Conservation (phyloP, 2,113 vertebrate species). For the Romanogobio albipinnatus region DNA sequence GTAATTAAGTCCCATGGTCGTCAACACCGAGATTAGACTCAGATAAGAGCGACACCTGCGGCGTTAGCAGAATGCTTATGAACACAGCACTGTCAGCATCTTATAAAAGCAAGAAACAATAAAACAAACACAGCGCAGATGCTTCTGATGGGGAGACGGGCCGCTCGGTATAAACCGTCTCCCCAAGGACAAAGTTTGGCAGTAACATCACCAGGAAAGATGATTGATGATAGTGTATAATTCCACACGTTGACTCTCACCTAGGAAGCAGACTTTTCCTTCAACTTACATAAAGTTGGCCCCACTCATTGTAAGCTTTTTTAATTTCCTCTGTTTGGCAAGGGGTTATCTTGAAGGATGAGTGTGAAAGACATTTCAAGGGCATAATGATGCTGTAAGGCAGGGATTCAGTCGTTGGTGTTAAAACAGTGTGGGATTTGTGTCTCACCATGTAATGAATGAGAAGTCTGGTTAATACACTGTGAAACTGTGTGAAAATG, state of each 20-base stretch:
- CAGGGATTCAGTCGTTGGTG: background rate
- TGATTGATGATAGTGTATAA: slow-evolving; percentile 53
- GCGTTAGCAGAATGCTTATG: slow-evolving; percentile 32
- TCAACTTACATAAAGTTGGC: slow-evolving; percentile 30
- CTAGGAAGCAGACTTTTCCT: slow-evolving; percentile 48
- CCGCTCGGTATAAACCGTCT: slow-evolving; percentile 18
- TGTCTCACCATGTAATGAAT: slow-evolving; percentile 13
- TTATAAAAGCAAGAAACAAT: slow-evolving; percentile 50
- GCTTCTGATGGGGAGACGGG: slow-evolving; percentile 36
- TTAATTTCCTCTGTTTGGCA: slow-evolving; percentile 50
- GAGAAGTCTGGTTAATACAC: background rate
- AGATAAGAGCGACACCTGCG: slow-evolving; percentile 45
- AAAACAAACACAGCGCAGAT: slow-evolving; percentile 4
- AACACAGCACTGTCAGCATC: slow-evolving; percentile 49
- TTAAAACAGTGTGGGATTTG: slow-evolving; percentile 17
- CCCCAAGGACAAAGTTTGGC: slow-evolving; percentile 42
- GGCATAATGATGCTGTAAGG: background rate
- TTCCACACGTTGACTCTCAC: slow-evolving; percentile 33
- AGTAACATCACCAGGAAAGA: slow-evolving; percentile 46
- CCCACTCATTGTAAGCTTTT: slow-evolving; percentile 39
- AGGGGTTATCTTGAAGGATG: background rate
- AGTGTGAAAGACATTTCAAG: slow-evolving; percentile 49
- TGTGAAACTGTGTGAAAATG: slow-evolving; percentile 7
- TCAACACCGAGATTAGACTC: slow-evolving; percentile 49
- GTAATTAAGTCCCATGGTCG: slow-evolving; percentile 37